phyloP scores from a whole-genome alignment of 2,113 vertebrate genomes.

The Lepisosteus oculatus region DNA sequence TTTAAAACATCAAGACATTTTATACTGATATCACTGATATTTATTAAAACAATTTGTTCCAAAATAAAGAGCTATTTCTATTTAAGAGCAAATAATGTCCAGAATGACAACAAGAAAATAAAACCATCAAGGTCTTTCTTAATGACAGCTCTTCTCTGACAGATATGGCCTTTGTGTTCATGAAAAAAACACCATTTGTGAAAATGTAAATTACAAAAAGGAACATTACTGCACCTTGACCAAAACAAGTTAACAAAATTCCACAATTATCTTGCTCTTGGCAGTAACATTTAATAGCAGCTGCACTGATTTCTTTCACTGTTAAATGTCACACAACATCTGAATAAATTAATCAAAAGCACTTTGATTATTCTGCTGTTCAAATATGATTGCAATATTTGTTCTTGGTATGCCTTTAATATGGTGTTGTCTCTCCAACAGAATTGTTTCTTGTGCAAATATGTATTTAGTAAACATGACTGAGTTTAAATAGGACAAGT shows the following conservation, averaged over 20 bases:
- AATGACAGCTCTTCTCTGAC: no score
- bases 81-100: no score
- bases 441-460: background rate
- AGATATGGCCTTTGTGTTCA: no score
- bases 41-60: no score
- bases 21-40: no score
- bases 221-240: conserved; percentile 52
- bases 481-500: conserved; percentile 2
- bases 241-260: conserved; percentile 49
- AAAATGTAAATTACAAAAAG: conserved; percentile 45
- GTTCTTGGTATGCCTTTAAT: conserved; percentile 33
- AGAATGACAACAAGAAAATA: no score
- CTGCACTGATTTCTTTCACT: conserved; percentile 22
- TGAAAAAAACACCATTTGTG: background rate
- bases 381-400: conserved; percentile 26
- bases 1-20: no score
- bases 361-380: conserved; percentile 30
- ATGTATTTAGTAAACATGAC: conserved; percentile 8
- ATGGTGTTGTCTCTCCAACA: conserved; percentile 1
- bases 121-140: no score
- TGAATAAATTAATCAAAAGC: conserved; percentile 53
- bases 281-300: conserved; percentile 48
- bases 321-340: conserved; percentile 53
- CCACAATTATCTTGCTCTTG: conserved; percentile 45
- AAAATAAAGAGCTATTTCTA: no score